Evolutionary conservation across 2,797 vertebrate species (phyloP).

Genomic region (Poecilia picta): DNA sequence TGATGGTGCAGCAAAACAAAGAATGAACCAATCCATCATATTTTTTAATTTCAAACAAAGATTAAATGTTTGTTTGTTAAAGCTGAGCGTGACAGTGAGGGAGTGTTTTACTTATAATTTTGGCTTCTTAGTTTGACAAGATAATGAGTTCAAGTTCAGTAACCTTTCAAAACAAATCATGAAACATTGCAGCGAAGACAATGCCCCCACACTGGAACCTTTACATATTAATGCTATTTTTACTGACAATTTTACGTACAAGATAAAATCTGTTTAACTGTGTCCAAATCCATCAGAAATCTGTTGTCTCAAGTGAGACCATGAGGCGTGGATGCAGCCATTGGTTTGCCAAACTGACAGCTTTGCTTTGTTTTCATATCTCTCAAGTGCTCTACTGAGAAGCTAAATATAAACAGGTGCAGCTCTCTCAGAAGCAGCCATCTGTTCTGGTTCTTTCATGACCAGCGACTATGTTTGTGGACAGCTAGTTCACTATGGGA

Average conservation of each 20-base stretch:
- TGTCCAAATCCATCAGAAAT: conserved; percentile 62
- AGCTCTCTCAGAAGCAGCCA: conserved; percentile 74
- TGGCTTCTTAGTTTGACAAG: conserved; percentile 21
- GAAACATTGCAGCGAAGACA: conserved; percentile 2
- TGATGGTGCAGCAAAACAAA: conserved; percentile 29
- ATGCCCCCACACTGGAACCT: conserved; percentile 17
- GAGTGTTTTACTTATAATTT: conserved; percentile 1
- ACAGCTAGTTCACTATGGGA: conserved; percentile 25
- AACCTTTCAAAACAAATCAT: conserved; percentile 19
- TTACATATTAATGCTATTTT: conserved; percentile 37
- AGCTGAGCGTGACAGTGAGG: not conserved
- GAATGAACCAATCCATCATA: conserved; percentile 11
- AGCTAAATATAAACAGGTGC: conserved; percentile 85
- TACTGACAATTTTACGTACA: conserved; percentile 28
- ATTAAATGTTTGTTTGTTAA: conserved; percentile 15
- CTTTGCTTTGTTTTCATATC: conserved; percentile 79
- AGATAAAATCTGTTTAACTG: conserved; percentile 39
- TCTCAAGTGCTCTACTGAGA: conserved; percentile 78
- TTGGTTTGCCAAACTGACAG: conserved; percentile 75
- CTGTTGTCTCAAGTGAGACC: conserved; percentile 64
- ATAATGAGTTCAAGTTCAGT: not conserved
- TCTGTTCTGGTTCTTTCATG: conserved; percentile 75
- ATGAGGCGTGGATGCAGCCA: conserved; percentile 58
- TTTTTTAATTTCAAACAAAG: conserved; percentile 27
- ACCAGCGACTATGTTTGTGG: conserved; percentile 41